phyloP scores from a whole-genome alignment of 2,113 vertebrate genomes.

The Lasiurus cinereus region DNA sequence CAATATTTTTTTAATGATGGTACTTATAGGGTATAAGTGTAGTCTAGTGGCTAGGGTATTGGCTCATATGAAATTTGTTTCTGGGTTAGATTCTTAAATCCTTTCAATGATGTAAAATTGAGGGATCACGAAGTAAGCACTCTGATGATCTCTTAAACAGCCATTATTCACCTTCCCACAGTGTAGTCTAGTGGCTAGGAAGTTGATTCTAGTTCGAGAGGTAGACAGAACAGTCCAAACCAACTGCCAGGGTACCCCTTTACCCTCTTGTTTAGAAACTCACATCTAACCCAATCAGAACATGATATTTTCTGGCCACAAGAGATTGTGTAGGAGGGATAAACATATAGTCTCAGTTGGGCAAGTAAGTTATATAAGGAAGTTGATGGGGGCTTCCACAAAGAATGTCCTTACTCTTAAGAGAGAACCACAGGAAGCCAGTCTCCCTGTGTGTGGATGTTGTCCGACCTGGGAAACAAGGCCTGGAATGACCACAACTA shows the following conservation, averaged over 20 bases:
- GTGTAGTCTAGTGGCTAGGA: not conserved
- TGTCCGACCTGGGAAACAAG: not conserved
- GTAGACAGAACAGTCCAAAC: not conserved
- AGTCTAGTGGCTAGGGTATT: not conserved
- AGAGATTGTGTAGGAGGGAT: not conserved
- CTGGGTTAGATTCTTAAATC: constrained; percentile 42
- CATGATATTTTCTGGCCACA: not conserved
- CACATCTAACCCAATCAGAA: not conserved
- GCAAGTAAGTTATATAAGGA: not conserved
- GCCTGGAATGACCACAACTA: not conserved
- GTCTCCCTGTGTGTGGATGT: not conserved
- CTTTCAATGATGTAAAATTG: constrained; percentile 48
- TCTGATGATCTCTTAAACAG: not conserved
- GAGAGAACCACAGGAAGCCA: not conserved
- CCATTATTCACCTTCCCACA: not conserved
- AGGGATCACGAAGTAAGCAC: not conserved
- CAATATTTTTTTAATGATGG: constrained; percentile 55
- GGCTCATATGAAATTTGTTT: constrained; percentile 18
- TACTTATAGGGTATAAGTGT: constrained; percentile 23
- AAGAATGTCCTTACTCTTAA: not conserved
- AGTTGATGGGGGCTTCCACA: not conserved
- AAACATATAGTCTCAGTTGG: not conserved
- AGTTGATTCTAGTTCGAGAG: not conserved
- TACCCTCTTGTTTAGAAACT: not conserved
- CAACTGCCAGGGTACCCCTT: not conserved